These are phyloP conservation scores for Chlorospingus semifuscus DNA, from an alignment of 2,797 vertebrate species.

Conservation along the genomic window DNA sequence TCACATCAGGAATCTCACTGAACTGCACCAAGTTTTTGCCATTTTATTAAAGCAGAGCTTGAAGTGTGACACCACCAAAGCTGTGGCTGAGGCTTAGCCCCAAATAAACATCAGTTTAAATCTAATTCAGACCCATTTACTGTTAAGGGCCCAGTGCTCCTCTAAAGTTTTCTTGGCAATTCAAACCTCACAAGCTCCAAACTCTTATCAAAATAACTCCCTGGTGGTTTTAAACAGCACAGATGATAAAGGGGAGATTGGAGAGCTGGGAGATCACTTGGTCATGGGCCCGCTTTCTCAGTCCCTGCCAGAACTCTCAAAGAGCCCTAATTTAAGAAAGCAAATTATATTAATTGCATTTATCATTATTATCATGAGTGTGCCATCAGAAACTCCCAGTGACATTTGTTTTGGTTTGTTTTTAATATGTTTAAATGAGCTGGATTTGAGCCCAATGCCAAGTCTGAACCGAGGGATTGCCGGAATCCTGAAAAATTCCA, in stretches of 20 bases:
- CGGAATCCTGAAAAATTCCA: background rate
- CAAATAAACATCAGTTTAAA: background rate
- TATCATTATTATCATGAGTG: background rate
- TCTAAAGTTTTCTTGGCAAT: background rate
- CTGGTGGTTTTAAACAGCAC: background rate
- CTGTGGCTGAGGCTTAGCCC: background rate
- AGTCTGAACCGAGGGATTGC: background rate
- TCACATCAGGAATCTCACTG: rapidly evolving
- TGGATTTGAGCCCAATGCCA: background rate
- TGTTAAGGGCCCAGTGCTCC: background rate
- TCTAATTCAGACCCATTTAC: background rate
- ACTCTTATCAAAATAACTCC: background rate
- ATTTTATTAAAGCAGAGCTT: background rate
- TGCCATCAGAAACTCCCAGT: background rate
- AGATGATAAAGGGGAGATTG: background rate
- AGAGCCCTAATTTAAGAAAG: background rate
- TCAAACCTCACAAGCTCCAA: background rate
- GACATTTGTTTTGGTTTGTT: background rate
- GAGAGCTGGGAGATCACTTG: background rate
- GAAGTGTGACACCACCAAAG: background rate
- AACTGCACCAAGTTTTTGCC: background rate
- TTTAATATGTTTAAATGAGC: background rate
- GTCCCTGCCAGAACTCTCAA: background rate
- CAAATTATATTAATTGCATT: background rate
- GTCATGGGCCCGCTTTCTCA: background rate